These are phyloP conservation scores for Pedetes capensis DNA, from an alignment of 2,113 vertebrate species.

Conservation along the genomic window DNA sequence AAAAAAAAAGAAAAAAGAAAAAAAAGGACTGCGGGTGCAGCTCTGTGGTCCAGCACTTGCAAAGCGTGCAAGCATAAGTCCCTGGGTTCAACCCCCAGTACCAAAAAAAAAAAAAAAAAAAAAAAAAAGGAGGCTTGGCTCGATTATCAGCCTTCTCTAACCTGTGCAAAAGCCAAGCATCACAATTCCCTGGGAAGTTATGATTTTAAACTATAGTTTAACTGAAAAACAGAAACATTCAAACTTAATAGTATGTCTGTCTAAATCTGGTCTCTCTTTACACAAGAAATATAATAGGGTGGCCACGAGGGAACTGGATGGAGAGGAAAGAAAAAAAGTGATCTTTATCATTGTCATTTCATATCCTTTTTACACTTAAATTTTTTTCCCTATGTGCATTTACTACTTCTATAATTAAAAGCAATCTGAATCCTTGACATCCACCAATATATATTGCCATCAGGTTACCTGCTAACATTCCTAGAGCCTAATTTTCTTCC, in stretches of 20 bases:
- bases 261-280: constrained; percentile 22
- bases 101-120: too few relatives aligned
- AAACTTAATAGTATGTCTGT: neutral
- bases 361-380: neutral
- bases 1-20: too few relatives aligned
- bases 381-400: neutral
- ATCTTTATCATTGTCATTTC: neutral
- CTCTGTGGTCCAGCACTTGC: too few relatives aligned
- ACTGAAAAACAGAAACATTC: neutral
- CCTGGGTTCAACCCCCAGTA: too few relatives aligned
- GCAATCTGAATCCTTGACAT: neutral
- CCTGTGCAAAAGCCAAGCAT: neutral
- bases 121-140: neutral
- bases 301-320: neutral
- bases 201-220: neutral
- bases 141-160: neutral
- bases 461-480: neutral
- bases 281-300: neutral
- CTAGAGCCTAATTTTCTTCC: neutral
- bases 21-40: too few relatives aligned
- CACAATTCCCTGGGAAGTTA: neutral
- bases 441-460: neutral
- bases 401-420: constrained; percentile 19
- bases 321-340: neutral
- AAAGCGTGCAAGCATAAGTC: too few relatives aligned